These are phyloP conservation scores for Seriola rivoliana DNA, from an alignment of 2,113 vertebrate genomes.

Conservation along the genomic window DNA sequence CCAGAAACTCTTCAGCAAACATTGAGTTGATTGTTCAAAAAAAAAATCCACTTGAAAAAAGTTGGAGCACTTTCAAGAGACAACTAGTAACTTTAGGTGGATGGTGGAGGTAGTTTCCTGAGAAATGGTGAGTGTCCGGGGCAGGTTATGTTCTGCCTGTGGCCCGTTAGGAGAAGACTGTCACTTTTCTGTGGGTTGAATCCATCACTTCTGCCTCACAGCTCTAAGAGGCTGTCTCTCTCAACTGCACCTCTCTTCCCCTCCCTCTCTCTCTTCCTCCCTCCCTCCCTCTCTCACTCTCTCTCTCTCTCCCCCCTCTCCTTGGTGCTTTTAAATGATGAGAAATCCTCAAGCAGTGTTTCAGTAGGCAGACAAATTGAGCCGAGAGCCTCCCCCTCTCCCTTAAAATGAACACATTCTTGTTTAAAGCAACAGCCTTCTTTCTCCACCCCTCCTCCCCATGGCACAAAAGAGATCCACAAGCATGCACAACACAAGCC, in stretches of 20 bases:
- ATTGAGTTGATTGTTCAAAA: constrained; percentile 31
- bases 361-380: constrained; percentile 81
- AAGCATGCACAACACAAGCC: constrained; percentile 78
- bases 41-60: constrained; percentile 54
- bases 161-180: constrained; percentile 69
- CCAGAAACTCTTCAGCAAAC: constrained; percentile 42
- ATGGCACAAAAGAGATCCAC: constrained; percentile 85
- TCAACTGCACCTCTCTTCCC: constrained; percentile 72
- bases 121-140: constrained; percentile 56
- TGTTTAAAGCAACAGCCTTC: constrained; percentile 76
- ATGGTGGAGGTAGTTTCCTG: constrained; percentile 50
- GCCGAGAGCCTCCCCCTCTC: constrained; percentile 78
- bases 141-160: constrained; percentile 69
- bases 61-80: constrained; percentile 26
- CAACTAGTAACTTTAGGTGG: constrained; percentile 25
- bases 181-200: constrained; percentile 74
- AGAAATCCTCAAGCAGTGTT: constrained; percentile 76
- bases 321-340: constrained; percentile 86
- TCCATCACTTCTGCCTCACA: constrained; percentile 81
- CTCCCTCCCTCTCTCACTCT: constrained; percentile 56
- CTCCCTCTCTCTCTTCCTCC: constrained; percentile 42
- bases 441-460: constrained; percentile 85
- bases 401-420: constrained; percentile 76
- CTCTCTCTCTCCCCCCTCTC: constrained; percentile 45
- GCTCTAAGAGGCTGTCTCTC: constrained; percentile 84